Base-by-base conservation (phyloP, 2,113 vertebrate genomes). In the Ageneiosus marmoratus region DNA sequence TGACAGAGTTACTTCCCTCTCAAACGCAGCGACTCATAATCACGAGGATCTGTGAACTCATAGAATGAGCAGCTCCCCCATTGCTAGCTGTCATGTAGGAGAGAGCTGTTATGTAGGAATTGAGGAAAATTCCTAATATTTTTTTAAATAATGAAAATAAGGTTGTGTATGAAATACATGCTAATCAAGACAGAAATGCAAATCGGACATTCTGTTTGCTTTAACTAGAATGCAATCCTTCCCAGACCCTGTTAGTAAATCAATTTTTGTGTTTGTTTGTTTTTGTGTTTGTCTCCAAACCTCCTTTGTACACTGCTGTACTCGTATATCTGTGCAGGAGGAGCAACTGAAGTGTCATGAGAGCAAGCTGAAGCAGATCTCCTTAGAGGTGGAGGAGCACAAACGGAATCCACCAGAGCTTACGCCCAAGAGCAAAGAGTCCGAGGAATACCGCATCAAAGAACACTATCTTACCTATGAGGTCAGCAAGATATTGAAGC, bases 391-490 rank as follows among this genome's bases (percentile, higher is more conserved):
- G 94, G 95, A 96, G 32, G 97, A 98, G 88, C 97, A 98, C 91
- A 93, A 95, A 88, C 92, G 93, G 83, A 96, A 94, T 90, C 93
- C 94, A 1, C 90, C 95, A 56, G 95, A 96, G 77, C 94, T 93
- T 84, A 95, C 94, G 84, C 90, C 95, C 85, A 98, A 97, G 89
- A 97, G 95, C 90, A 96, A 96, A 89, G 97, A 97, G 88, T 94
- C 94, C 24, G 97, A 99, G 92, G 97, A 99, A 90, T 95, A 94
- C 92, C 94, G 95, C 81, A 93, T 99, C 86, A 98, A 98, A 94
- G 97, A 99, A 90, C 97, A 99, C 92, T 99, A 99, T 93, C 96
- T 99, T 91, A 96, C 92, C 11, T 99, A 98, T 15, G 97, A 99
- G 96, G 97, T 99, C 92, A 91, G 93, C 13, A 16, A 24, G 32